Evolutionary conservation across 2,888 invertebrate genomes (phyloP), one percentile per base, ranked within the genome.

Genomic region (Pyrgus malvae): DNA sequence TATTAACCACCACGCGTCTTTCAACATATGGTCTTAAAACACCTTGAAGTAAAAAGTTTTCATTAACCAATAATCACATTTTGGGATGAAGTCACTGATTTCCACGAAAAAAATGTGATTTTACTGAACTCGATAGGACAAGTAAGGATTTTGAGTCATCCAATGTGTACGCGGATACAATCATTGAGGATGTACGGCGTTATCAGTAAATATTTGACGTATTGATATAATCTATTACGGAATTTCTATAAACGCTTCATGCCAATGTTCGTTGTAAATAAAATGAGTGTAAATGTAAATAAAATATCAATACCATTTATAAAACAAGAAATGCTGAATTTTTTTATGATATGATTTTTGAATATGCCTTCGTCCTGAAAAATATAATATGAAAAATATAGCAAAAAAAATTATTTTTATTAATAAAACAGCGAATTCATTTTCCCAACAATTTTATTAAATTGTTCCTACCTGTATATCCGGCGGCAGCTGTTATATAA

Each of bases 1-100:
- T n/a, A n/a, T n/a, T n/a, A n/a, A n/a, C n/a, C n/a, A n/a, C n/a
- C n/a, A n/a, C n/a, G n/a, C n/a, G n/a, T n/a, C n/a, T n/a, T n/a
- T n/a, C n/a, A n/a, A n/a, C n/a, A n/a, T n/a, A n/a, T n/a, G n/a
- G n/a, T n/a, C n/a, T n/a, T n/a, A n/a, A n/a, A n/a, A n/a, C n/a
- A n/a, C n/a, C n/a, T n/a, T n/a, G n/a, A n/a, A n/a, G n/a, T n/a
- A n/a, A n/a, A n/a, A n/a, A n/a, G n/a, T n/a, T n/a, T n/a, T n/a
- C n/a, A n/a, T n/a, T 44, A 23, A 19, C 16, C 7, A 23, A 9
- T 12, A 33, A 14, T 46, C 12, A 40, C 12, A 56, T 54, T 49
- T 55, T 41, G 50, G 48, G 57, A 68, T 78, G 74, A 78, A 68
- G 68, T 78, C 74, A 78, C 69, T 65, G 57, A 70, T 69, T 83